phyloP scores from a whole-genome alignment of 2,113 vertebrate genomes.

The Heliornis fulica region DNA sequence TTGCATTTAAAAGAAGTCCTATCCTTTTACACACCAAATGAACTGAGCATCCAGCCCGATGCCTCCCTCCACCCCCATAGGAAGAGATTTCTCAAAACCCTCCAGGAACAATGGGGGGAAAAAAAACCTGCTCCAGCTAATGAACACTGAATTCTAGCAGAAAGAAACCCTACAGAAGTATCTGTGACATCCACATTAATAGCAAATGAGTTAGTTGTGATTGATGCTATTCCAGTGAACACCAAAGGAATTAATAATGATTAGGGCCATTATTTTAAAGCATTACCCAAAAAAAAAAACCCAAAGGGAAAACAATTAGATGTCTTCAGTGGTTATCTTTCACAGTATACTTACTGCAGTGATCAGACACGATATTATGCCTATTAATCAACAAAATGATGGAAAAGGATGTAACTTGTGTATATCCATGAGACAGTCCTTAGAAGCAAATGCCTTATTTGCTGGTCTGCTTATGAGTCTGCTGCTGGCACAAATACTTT shows the following conservation, averaged over 20 bases:
- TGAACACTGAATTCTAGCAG: conserved; percentile 49
- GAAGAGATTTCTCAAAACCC: conserved; percentile 2
- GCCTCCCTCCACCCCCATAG: not conserved
- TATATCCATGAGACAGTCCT: conserved; percentile 26
- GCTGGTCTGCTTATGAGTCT: not conserved
- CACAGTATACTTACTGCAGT: conserved; percentile 64
- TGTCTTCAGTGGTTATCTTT: conserved; percentile 66
- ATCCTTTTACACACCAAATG: not conserved
- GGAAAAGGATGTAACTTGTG: conserved; percentile 25
- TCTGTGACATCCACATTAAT: conserved; percentile 66
- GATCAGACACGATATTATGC: conserved; percentile 66
- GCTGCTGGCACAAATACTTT: not conserved
- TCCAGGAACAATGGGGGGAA: not conserved
- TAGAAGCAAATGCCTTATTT: conserved; percentile 18
- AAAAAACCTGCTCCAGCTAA: conserved; percentile 29
- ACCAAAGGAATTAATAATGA: conserved; percentile 74
- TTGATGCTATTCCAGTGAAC: conserved; percentile 63
- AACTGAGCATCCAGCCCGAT: not conserved
- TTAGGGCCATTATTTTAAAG: conserved; percentile 72
- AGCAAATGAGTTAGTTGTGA: conserved; percentile 69
- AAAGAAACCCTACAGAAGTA: conserved; percentile 58
- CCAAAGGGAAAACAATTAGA: conserved; percentile 70
- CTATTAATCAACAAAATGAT: conserved; percentile 69
- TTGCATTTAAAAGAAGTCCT: not conserved
- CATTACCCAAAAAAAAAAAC: conserved; percentile 27